phyloP scores from a whole-genome alignment of 2,113 vertebrate genomes.

The Cebidichthys violaceus region DNA sequence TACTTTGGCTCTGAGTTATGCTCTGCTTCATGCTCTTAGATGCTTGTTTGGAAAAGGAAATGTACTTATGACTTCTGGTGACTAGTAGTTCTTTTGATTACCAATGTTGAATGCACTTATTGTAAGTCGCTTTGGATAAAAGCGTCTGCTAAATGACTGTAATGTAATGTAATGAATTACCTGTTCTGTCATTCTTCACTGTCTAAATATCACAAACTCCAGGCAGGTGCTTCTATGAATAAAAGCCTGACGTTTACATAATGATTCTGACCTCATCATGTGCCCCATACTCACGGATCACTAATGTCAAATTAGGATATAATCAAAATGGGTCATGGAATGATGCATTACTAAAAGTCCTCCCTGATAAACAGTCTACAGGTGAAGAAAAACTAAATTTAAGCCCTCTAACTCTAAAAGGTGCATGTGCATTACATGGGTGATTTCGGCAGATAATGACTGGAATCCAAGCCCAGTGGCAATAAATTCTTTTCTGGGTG shows the following conservation, averaged over 20 bases:
- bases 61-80: too few species aligned
- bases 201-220: slow-evolving; percentile 17
- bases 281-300: neutral
- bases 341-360: neutral
- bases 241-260: slow-evolving; percentile 6
- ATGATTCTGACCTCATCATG: slow-evolving; percentile 19
- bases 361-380: slow-evolving; percentile 3
- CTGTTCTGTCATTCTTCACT: slow-evolving; percentile 18
- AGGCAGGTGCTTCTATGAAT: slow-evolving; percentile 17
- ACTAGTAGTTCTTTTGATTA: too few species aligned
- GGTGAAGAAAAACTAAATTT: slow-evolving; percentile 31
- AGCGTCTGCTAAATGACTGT: too few species aligned
- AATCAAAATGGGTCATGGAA: neutral
- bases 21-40: too few species aligned
- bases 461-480: slow-evolving; percentile 67
- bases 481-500: slow-evolving; percentile 54
- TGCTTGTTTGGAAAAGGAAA: too few species aligned
- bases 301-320: neutral
- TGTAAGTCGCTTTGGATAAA: too few species aligned
- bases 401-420: slow-evolving; percentile 29
- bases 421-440: slow-evolving; percentile 49
- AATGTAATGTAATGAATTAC: too few species aligned
- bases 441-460: slow-evolving; percentile 67
- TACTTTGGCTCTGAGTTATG: too few species aligned
- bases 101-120: too few species aligned